phyloP scores from a whole-genome alignment of 2,113 vertebrate genomes.

The Hemiscyllium ocellatum region DNA sequence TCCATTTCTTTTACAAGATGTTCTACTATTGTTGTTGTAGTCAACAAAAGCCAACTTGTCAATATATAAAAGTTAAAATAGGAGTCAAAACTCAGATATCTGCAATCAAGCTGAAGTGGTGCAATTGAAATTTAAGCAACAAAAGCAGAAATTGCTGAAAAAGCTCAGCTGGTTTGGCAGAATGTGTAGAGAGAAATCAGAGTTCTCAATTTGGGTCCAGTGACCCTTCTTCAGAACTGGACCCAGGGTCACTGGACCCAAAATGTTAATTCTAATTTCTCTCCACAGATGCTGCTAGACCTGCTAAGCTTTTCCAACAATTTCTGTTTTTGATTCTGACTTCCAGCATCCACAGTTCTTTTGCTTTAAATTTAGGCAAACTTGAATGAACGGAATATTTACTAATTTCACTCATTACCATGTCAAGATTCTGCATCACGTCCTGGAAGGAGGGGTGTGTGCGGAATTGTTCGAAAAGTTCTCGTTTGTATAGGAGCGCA shows the following conservation, averaged over 20 bases:
- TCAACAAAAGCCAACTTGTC: not conserved
- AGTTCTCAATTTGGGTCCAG: too few species aligned
- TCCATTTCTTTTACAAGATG: not conserved
- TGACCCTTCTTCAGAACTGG: too few species aligned
- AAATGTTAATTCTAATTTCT: too few species aligned
- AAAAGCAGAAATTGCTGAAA: too few species aligned
- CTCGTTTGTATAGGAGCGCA: slow-evolving; percentile 87
- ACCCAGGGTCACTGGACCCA: too few species aligned
- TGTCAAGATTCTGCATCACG: slow-evolving; percentile 96
- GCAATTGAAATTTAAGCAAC: not conserved
- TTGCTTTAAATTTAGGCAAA: not conserved
- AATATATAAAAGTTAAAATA: not conserved
- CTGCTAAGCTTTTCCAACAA: too few species aligned
- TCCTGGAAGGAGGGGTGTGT: slow-evolving; percentile 95
- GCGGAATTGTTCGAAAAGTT: slow-evolving; percentile 93
- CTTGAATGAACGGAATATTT: not conserved
- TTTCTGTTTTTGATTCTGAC: too few species aligned
- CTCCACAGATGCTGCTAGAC: too few species aligned
- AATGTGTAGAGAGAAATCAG: too few species aligned
- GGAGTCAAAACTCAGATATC: not conserved
- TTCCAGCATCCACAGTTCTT: too few species aligned
- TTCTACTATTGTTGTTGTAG: not conserved
- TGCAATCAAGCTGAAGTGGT: not conserved
- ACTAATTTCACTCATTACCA: slow-evolving; percentile 62
- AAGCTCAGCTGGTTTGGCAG: too few species aligned